Evolutionary conservation across 1,140 invertebrate species (phyloP), one percentile per base, ranked within the genome.

Genomic region (Dendrolimus punctatus): DNA sequence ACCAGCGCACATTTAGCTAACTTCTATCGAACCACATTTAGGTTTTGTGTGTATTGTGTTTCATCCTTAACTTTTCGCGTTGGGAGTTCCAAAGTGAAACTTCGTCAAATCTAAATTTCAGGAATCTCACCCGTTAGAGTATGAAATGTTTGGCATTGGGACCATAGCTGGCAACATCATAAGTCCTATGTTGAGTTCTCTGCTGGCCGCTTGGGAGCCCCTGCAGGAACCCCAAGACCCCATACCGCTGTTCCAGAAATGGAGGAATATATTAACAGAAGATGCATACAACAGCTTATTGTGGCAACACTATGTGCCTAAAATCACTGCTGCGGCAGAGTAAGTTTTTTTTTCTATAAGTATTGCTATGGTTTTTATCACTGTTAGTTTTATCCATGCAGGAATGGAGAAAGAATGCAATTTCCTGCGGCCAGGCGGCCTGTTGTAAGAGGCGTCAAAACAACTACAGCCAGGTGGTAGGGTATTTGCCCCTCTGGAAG

Each of bases 301-400:
- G 39, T 83, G 82, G 77, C 76, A 82, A 62, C 80, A 83, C 43
- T 81, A 72, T 50, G 60, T 83, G 47, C 72, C 79, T 6, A 60
- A 67, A 8, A 58, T 87, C 4, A 71, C 66, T 39, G 53, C 56
- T 1, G 85, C 83, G 23, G 76, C 78, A 5, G 72, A 76, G 85
- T 87, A 45, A 78, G 80, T 76, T 36, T 43, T 44, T 8, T n/a
- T 49, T 56, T 40, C 41, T 47, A 50, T 38, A n/a, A n/a, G 38
- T 39, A 6, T 10, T 40, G 10, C 10, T 23, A 9, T 48, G 6
- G 23, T 40, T 47, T 38, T 40, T 40, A 6, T 5, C n/a, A n/a
- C n/a, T n/a, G n/a, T n/a, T n/a, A n/a, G n/a, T n/a, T n/a, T n/a
- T n/a, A n/a, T n/a, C n/a, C n/a, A n/a, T n/a, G n/a, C n/a, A n/a